Evolutionary conservation across 2,888 invertebrate genomes (phyloP).

Genomic region (Homarus gammarus): DNA sequence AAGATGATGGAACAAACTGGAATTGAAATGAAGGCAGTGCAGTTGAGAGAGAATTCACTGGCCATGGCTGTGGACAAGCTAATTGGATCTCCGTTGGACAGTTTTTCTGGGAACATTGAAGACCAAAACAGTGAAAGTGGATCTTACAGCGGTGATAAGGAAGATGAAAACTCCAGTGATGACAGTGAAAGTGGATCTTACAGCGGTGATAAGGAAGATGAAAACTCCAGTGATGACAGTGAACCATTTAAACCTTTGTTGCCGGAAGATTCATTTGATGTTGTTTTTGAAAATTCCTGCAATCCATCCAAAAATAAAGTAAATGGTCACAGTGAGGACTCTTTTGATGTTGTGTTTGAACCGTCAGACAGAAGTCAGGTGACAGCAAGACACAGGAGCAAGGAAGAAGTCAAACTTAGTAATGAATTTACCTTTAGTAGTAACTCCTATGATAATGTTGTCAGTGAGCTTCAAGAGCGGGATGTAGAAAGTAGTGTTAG

Average conservation of each 20-base stretch:
- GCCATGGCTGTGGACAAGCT: background rate
- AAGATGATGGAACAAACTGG: background rate
- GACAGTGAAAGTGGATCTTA: constrained; percentile 11
- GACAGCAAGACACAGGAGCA: background rate
- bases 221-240: background rate
- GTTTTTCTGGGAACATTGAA: background rate
- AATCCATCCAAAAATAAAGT: constrained; percentile 6
- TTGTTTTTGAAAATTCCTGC: constrained; percentile 48
- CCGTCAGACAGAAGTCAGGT: background rate
- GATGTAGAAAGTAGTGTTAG: background rate
- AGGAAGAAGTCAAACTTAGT: background rate
- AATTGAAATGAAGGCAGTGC: background rate
- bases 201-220: background rate
- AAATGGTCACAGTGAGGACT: background rate
- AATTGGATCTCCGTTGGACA: background rate
- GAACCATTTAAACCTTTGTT: background rate
- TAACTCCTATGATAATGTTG: background rate
- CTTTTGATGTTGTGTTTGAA: background rate
- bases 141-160: no score
- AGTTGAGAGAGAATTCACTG: background rate
- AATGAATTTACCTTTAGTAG: constrained; percentile 1
- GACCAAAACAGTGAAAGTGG: background rate
- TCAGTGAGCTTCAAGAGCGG: background rate
- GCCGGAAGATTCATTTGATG: constrained; percentile 36
- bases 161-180: background rate